Evolutionary conservation across 2,113 vertebrate genomes (phyloP).

Genomic region (Thamnophis sirtalis): DNA sequence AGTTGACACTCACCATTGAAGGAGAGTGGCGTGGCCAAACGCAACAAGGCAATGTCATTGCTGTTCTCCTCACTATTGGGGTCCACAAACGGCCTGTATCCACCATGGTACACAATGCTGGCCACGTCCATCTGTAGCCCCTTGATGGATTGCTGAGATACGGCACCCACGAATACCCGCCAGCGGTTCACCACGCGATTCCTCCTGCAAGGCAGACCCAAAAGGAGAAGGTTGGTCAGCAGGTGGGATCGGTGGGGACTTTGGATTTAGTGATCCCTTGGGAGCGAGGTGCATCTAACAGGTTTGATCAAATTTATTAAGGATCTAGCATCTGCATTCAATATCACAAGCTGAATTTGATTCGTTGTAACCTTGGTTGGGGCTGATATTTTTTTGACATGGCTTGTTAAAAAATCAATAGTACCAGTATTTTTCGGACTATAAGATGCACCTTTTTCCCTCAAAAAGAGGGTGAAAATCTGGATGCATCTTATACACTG

Average conservation of each 20-base stretch:
- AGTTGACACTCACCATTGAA: constrained; percentile 72
- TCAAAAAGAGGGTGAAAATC: no score
- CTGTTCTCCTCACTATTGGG: constrained; percentile 86
- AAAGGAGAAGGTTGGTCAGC: neutral
- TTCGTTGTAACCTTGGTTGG: neutral
- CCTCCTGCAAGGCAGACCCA: constrained; percentile 60
- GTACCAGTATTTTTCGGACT: no score
- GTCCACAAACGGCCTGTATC: constrained; percentile 84
- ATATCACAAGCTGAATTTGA: neutral
- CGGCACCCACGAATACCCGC: constrained; percentile 79
- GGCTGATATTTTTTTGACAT: neutral
- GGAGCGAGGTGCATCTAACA: neutral
- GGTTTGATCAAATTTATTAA: neutral
- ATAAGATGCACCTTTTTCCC: no score
- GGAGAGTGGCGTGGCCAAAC: constrained; percentile 72
- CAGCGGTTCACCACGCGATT: constrained; percentile 77
- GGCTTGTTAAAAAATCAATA: neutral
- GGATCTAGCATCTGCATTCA: neutral
- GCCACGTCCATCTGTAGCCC: constrained; percentile 75
- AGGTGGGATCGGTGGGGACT: neutral
- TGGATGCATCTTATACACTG: no score
- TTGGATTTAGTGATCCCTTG: neutral
- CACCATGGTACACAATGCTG: constrained; percentile 83
- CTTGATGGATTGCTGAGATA: constrained; percentile 74
- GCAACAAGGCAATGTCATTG: constrained; percentile 85